Conservation (phyloP, 2,888 invertebrate species). For the Drosophila anomalipes region DNA sequence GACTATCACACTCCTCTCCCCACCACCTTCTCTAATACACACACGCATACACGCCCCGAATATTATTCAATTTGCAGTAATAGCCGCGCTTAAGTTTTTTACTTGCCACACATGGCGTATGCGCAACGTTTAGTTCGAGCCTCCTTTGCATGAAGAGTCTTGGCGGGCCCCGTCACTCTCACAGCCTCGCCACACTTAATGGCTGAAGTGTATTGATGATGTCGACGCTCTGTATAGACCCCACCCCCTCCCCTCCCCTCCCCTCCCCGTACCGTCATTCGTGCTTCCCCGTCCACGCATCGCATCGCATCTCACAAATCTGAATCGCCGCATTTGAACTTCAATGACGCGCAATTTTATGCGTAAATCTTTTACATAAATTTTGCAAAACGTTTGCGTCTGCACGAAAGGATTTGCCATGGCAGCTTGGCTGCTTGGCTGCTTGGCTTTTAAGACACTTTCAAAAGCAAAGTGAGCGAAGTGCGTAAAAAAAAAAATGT, state of each 20-base stretch:
- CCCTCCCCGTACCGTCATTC: too few relatives aligned
- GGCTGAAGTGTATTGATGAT: conserved; percentile 75
- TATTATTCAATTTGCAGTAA: conserved; percentile 80
- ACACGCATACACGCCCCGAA: conserved; percentile 29
- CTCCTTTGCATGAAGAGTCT: conserved; percentile 17
- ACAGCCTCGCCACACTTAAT: conserved; percentile 43
- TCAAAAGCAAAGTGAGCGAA: conserved; percentile 60
- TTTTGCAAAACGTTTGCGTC: conserved; percentile 73
- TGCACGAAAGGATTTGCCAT: conserved; percentile 72
- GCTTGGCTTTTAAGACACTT: conserved; percentile 62
- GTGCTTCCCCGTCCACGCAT: not conserved
- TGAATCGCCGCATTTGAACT: conserved; percentile 73
- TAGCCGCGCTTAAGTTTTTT: conserved; percentile 72
- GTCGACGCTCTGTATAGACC: conserved; percentile 38
- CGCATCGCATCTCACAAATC: conserved; percentile 46
- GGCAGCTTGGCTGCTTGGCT: conserved; percentile 35
- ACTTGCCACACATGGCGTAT: conserved; percentile 65
- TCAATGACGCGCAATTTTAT: conserved; percentile 80
- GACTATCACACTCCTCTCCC: not conserved
- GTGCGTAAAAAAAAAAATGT: conserved; percentile 58
- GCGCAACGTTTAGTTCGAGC: conserved; percentile 61
- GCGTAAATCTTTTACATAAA: conserved; percentile 80
- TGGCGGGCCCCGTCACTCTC: not conserved
- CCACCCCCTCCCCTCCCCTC: not conserved
- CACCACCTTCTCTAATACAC: not conserved